Evolutionary conservation across 2,888 invertebrate genomes (phyloP).

Genomic region (Caenorhabditis virilis): DNA sequence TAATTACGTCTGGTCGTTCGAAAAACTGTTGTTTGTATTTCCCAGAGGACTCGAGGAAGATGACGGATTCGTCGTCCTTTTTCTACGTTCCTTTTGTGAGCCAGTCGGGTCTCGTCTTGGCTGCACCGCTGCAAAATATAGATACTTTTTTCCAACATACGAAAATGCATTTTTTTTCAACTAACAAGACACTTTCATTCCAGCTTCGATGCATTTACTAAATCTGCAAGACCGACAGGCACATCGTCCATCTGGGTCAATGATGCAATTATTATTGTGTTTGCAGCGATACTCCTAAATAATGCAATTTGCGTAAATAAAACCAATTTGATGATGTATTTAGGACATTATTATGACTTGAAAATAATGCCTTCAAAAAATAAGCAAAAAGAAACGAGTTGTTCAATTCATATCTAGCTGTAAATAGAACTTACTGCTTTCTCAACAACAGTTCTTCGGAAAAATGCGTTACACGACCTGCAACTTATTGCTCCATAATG

Average conservation of each 20-base stretch:
- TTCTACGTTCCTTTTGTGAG: conserved; percentile 56
- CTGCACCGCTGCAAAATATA: conserved; percentile 56
- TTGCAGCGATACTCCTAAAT: conserved; percentile 58
- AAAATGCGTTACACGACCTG: conserved; percentile 57
- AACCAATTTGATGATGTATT: neutral
- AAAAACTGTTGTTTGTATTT: conserved; percentile 20
- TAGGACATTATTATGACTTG: too few relatives aligned
- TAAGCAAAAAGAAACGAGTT: too few relatives aligned
- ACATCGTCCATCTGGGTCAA: conserved; percentile 56
- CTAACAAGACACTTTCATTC: conserved; percentile 55
- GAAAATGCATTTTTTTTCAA: neutral
- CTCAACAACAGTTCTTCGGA: conserved; percentile 61
- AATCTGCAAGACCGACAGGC: conserved; percentile 64
- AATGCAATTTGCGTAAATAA: neutral
- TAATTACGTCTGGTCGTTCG: conserved; percentile 13
- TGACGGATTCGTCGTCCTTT: conserved; percentile 7
- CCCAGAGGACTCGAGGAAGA: conserved; percentile 13
- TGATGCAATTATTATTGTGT: conserved; percentile 52
- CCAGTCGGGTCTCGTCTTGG: conserved; percentile 66
- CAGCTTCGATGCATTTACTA: conserved; percentile 57
- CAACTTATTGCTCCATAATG: conserved; percentile 63
- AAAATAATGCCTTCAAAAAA: too few relatives aligned
- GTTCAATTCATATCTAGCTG: too few relatives aligned
- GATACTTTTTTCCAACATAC: neutral
- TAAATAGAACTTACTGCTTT: conserved; percentile 47